Percentiles rank a stretch among this genome's conserved stretches.
Conservation (phyloP, 2,888 invertebrate genomes). For the Andrena chrysosceles region DNA sequence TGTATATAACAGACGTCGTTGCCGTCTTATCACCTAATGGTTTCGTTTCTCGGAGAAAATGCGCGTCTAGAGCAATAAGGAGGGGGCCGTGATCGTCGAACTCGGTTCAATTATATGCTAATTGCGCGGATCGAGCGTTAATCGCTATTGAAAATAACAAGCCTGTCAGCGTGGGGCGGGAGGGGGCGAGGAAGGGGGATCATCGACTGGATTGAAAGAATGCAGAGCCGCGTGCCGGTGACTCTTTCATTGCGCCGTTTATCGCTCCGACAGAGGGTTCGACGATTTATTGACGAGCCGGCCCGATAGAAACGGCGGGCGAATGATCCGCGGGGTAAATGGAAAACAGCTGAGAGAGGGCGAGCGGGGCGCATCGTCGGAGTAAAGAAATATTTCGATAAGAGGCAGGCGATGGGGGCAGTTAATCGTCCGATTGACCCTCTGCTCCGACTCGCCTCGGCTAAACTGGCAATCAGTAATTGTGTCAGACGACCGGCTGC, state of each 20-base stretch:
- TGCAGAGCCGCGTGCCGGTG: slow-evolving; percentile 55
- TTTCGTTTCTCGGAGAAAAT: slow-evolving; percentile 36
- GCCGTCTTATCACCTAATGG: slow-evolving; percentile 12
- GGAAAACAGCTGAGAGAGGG: slow-evolving; percentile 11
- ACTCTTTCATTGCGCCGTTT: slow-evolving; percentile 58
- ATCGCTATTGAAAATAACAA: slow-evolving; percentile 43
- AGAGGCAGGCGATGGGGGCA: slow-evolving; percentile 36
- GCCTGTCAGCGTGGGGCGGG: neutral
- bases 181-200: neutral
- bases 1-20: slow-evolving; percentile 14
- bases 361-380: slow-evolving; percentile 13
- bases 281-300: slow-evolving; percentile 66
- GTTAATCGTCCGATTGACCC: slow-evolving; percentile 63
- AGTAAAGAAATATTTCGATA: slow-evolving; percentile 51
- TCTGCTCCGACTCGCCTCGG: slow-evolving; percentile 35
- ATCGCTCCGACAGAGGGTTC: slow-evolving; percentile 57
- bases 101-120: slow-evolving; percentile 59
- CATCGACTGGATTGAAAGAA: slow-evolving; percentile 26
- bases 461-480: slow-evolving; percentile 54
- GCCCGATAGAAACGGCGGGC: slow-evolving; percentile 44
- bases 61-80: slow-evolving; percentile 10
- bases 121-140: slow-evolving; percentile 54
- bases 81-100: slow-evolving; percentile 42
- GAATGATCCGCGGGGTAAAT: slow-evolving; percentile 34
- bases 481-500: slow-evolving; percentile 57